These are phyloP conservation scores for Holacanthella duospinosa DNA, from an alignment of 2,888 invertebrate species.

Conservation along the genomic window DNA sequence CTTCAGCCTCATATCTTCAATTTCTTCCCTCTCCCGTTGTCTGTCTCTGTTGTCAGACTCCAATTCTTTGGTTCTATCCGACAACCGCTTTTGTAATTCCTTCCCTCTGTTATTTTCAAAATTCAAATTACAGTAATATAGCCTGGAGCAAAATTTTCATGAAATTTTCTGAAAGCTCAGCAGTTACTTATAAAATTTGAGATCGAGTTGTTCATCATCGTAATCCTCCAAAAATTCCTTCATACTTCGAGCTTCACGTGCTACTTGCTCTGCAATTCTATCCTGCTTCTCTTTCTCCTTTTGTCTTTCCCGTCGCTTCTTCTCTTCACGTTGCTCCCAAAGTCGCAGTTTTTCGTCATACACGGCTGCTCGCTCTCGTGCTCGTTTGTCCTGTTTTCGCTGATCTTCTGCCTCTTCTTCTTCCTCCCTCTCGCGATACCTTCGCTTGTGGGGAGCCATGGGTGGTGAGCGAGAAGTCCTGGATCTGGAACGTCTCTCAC, in stretches of 20 bases:
- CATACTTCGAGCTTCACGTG: conserved; percentile 81
- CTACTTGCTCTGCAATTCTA: conserved; percentile 71
- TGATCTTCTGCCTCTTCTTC: conserved; percentile 87
- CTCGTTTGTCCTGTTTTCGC: conserved; percentile 78
- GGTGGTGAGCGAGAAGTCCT: conserved; percentile 45
- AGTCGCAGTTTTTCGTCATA: conserved; percentile 61
- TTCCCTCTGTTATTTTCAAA: conserved; percentile 52
- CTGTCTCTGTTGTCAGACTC: conserved; percentile 84
- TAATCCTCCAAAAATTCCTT: conserved; percentile 99
- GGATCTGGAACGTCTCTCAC: conserved; percentile 38
- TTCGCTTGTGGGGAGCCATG: conserved; percentile 23
- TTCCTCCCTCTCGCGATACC: conserved; percentile 60
- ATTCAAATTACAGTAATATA: conserved; percentile 6
- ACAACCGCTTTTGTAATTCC: conserved; percentile 78
- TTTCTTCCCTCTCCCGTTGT: conserved; percentile 74
- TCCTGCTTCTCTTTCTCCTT: conserved; percentile 76
- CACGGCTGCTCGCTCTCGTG: conserved; percentile 89
- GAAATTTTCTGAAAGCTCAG: conserved; percentile 4
- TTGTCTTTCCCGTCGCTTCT: conserved; percentile 81
- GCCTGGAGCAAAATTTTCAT: too few species aligned
- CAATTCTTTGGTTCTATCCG: conserved; percentile 85
- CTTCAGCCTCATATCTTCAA: conserved; percentile 68
- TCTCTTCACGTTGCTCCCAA: conserved; percentile 83
- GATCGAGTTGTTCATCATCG: conserved; percentile 93
- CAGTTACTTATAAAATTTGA: conserved; percentile 82